phyloP scores from a whole-genome alignment of 2,113 vertebrate genomes.

The Datnioides undecimradiatus region DNA sequence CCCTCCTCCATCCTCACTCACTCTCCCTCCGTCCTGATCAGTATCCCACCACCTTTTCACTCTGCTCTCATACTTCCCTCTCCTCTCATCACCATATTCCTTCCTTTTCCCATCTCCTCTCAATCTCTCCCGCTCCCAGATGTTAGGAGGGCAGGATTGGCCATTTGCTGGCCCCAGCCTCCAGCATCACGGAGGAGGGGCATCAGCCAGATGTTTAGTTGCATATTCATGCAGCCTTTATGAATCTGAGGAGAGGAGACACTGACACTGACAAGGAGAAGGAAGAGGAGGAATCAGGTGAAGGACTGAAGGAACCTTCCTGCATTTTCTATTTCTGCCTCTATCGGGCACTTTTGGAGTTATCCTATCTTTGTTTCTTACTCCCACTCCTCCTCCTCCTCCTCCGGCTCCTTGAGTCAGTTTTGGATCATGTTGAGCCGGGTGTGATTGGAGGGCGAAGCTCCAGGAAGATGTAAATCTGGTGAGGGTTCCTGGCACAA shows the following conservation, averaged over 20 bases:
- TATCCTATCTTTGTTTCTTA: conserved; percentile 43
- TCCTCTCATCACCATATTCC: neutral
- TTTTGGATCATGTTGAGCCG: conserved; percentile 47
- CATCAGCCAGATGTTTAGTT: conserved; percentile 66
- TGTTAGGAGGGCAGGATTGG: conserved; percentile 65
- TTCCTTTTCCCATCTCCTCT: neutral
- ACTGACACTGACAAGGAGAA: conserved; percentile 37
- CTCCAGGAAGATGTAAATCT: conserved; percentile 59
- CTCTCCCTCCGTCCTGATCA: neutral
- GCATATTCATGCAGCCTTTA: conserved; percentile 56
- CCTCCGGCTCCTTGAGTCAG: conserved; percentile 40
- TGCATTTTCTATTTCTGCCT: conserved; percentile 52
- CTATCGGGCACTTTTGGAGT: conserved; percentile 32
- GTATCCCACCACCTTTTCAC: conserved; percentile 45
- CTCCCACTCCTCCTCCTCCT: conserved; percentile 45
- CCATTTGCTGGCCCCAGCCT: conserved; percentile 55
- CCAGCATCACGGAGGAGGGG: conserved; percentile 40
- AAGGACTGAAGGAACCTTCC: conserved; percentile 31
- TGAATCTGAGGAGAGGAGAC: conserved; percentile 18
- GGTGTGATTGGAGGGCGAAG: conserved; percentile 52
- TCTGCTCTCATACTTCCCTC: neutral
- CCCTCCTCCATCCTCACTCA: neutral
- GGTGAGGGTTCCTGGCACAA: conserved; percentile 46
- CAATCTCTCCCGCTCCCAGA: conserved; percentile 60
- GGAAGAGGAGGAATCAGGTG: conserved; percentile 52